Base-by-base conservation (phyloP, 2,888 invertebrate species). In the Tineola bisselliella region DNA sequence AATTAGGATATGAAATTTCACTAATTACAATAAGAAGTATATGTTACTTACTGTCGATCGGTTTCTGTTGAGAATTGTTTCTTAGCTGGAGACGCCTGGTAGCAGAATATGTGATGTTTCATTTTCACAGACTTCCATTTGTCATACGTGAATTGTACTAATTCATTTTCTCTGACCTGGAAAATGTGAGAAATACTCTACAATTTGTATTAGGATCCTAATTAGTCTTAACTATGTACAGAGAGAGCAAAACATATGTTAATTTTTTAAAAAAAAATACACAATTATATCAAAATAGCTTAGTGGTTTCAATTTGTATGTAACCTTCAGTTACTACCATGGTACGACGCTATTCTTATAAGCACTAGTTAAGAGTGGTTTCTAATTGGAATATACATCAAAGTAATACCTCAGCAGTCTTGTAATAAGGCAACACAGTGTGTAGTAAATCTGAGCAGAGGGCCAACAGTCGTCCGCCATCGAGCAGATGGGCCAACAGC, bases 61-160 rank as follows among this genome's bases (percentile, higher is more conserved):
- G 90, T 91, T 70, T 93, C 93, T 61, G 92, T 92, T 0, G 93
- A 93, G 70, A 94, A 94, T 70, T 93, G 92, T 67, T 94, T 92
- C 75, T 92, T 92, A 1, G 93, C 91, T 0, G 95, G 94, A 0
- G 94, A 94, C 0, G 94, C 94, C 76, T 95, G 94, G 73, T 95
- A 95, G 71, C 95, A 95, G 75, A 95, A 94, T 65, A 95, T 93
- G 70, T 95, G 94, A 77, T 95, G 95, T 89, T 95, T 93, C 92
- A 95, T 92, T 73, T 91, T 91, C 0, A 94, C 93, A 5, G 92
- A 90, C 70, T 92, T 91, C 94, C 95, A 95, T 74, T 92, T 91
- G 64, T 92, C 93, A 68, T 94, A 95, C 1, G 93, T 92, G 73
- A 95, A 95, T 66, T 93, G 91, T 1, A 94, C 95, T 59, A 95